Conservation (phyloP, 2,113 vertebrate species). For the Urocynchramus pylzowi region DNA sequence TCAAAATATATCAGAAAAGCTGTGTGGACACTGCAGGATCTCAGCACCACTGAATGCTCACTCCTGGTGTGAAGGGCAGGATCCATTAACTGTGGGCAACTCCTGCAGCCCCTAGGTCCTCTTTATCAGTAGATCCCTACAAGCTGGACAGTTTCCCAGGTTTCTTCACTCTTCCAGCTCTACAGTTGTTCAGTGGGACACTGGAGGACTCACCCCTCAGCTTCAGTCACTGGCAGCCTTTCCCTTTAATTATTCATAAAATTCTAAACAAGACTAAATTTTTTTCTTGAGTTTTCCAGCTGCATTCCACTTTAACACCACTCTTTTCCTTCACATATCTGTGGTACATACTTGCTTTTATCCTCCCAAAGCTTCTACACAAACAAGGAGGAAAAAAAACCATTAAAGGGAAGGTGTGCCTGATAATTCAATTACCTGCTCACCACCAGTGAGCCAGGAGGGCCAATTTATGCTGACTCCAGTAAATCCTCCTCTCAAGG, state of each 20-base stretch:
- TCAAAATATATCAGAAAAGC: neutral
- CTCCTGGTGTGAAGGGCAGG: neutral
- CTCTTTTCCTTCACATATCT: neutral
- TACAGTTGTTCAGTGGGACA: neutral
- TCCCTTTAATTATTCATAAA: neutral
- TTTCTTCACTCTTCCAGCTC: neutral
- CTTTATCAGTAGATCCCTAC: neutral
- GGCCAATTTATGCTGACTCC: neutral
- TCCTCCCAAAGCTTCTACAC: neutral
- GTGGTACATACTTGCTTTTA: neutral
- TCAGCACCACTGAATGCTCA: neutral
- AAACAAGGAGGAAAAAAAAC: neutral
- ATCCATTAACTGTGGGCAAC: neutral
- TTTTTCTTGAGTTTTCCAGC: neutral
- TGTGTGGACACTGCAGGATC: neutral
- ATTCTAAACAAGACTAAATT: neutral
- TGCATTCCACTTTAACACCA: neutral
- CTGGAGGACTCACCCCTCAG: neutral
- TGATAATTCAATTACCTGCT: conserved; percentile 24
- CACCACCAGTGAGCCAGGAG: neutral
- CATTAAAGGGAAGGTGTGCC: conserved; percentile 16
- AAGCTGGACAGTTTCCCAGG: neutral
- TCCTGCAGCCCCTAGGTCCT: neutral
- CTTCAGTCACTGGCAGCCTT: neutral
- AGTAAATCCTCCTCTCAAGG: neutral